phyloP scores from a whole-genome alignment of 2,797 vertebrate genomes.

The Channa striata region DNA sequence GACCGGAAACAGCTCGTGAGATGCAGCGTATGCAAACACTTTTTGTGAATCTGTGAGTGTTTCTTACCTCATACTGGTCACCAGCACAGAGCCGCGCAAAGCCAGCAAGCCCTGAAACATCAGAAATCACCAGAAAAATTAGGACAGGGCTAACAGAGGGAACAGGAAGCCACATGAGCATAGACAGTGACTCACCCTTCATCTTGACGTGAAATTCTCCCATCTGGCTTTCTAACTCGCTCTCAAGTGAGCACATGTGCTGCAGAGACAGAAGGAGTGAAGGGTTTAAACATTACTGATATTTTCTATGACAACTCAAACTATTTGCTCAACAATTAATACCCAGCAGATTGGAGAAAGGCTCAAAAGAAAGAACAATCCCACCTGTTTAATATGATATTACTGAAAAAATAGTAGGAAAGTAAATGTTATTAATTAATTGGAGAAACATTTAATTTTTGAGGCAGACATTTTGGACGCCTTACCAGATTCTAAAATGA shows the following conservation, averaged over 20 bases:
- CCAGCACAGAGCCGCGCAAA: conserved; percentile 97
- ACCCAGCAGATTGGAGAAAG: too few species aligned
- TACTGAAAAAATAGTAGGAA: too few species aligned
- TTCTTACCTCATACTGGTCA: conserved; percentile 96
- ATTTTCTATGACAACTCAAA: neutral
- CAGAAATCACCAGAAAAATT: conserved; percentile 24
- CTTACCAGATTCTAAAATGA: too few species aligned
- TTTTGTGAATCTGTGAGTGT: neutral
- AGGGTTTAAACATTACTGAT: neutral
- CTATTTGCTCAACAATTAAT: too few species aligned
- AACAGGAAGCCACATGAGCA: conserved; percentile 39
- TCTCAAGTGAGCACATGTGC: conserved; percentile 98
- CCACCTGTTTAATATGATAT: too few species aligned
- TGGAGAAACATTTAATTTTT: too few species aligned
- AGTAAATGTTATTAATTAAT: too few species aligned
- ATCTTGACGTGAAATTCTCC: conserved; percentile 98
- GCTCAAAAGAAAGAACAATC: too few species aligned
- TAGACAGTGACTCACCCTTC: conserved; percentile 89
- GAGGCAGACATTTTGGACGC: too few species aligned
- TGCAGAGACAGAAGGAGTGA: conserved; percentile 63
- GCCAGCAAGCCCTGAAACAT: conserved; percentile 91
- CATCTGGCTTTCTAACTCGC: conserved; percentile 95
- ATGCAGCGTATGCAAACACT: neutral
- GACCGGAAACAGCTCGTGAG: conserved; percentile 18
- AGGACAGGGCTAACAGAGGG: conserved; percentile 39